Conservation (phyloP, 2,797 vertebrate species). For the Podarcis lilfordi region DNA sequence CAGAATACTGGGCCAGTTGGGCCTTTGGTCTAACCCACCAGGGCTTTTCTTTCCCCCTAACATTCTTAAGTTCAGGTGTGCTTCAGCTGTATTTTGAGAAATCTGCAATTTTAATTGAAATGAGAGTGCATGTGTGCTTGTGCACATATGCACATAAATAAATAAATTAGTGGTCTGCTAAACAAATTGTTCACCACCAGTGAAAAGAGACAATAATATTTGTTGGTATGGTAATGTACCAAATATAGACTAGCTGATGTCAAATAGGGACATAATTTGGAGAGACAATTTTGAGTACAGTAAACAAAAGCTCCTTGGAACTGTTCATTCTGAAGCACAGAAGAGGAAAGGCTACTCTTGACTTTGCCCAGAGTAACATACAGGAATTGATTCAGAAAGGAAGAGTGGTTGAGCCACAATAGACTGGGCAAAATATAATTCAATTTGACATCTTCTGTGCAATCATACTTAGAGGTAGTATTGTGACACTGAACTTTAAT, state of each 20-base stretch:
- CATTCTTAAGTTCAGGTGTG: not conserved
- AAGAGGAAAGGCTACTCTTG: slow-evolving; percentile 47
- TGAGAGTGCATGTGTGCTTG: not conserved
- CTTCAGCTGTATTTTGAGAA: not conserved
- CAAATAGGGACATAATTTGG: slow-evolving; percentile 50
- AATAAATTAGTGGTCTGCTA: not conserved
- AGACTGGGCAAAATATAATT: slow-evolving; percentile 43
- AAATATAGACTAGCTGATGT: slow-evolving; percentile 42
- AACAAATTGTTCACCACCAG: not conserved
- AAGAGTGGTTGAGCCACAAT: slow-evolving; percentile 45
- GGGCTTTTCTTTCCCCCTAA: not conserved
- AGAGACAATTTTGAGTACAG: slow-evolving; percentile 55
- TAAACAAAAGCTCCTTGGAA: slow-evolving; percentile 51
- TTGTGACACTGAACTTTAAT: slow-evolving; percentile 10
- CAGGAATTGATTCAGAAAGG: slow-evolving; percentile 52
- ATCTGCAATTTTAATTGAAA: not conserved
- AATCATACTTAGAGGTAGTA: not conserved
- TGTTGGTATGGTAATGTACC: slow-evolving; percentile 17
- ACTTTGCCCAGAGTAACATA: slow-evolving; percentile 58
- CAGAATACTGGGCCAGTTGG: not conserved
- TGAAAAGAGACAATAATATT: slow-evolving; percentile 21
- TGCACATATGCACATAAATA: not conserved
- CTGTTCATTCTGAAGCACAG: slow-evolving; percentile 26
- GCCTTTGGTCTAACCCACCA: not conserved
- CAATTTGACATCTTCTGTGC: slow-evolving; percentile 47